Evolutionary conservation across 2,113 vertebrate species (phyloP).

Genomic region (Carollia perspicillata): DNA sequence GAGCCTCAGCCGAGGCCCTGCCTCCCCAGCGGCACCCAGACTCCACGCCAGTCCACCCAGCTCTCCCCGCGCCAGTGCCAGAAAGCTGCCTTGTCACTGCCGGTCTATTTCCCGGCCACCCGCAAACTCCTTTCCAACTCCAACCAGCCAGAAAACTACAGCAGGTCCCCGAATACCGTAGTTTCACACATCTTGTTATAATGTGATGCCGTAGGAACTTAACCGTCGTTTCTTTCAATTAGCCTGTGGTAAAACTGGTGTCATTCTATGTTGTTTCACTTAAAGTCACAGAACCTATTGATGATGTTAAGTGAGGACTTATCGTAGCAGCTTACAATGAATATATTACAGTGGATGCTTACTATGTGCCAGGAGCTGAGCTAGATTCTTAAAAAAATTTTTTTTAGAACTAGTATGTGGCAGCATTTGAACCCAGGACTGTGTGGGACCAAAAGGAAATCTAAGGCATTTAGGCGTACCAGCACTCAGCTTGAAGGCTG

Average conservation of each 20-base stretch:
- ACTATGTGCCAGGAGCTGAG: background rate
- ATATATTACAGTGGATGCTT: background rate
- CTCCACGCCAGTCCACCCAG: background rate
- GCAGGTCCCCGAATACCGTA: background rate
- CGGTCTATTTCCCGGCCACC: background rate
- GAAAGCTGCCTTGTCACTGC: background rate
- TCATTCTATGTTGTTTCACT: background rate
- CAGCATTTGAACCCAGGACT: conserved; percentile 21
- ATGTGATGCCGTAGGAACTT: background rate
- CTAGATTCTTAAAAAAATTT: background rate
- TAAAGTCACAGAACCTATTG: background rate
- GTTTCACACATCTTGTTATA: background rate
- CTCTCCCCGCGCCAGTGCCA: background rate
- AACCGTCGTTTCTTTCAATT: background rate
- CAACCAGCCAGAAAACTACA: background rate
- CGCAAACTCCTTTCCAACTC: background rate
- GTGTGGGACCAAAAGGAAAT: background rate
- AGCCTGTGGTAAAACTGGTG: background rate
- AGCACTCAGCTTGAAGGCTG: conserved; percentile 4
- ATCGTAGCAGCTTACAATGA: no score
- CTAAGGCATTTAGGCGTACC: background rate
- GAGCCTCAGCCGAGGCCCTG: background rate
- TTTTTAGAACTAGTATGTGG: background rate
- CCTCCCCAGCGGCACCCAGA: background rate
- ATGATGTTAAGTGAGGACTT: background rate